Evolutionary conservation across 2,888 invertebrate species (phyloP), one percentile per base, ranked within the genome.

Genomic region (Smittia sp.): DNA sequence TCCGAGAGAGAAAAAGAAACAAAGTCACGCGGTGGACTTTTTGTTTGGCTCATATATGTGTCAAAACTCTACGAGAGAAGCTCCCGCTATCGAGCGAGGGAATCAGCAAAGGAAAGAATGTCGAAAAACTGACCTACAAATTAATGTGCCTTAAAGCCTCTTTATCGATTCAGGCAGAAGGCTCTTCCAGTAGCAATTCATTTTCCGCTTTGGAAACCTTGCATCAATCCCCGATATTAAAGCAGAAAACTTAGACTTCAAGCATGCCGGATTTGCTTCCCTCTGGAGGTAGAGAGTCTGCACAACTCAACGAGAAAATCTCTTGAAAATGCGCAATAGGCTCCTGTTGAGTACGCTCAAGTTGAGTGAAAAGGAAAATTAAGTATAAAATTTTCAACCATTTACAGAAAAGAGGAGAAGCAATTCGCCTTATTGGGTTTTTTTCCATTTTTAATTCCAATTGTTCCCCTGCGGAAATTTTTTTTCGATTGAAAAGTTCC

Each of bases 81-180:
- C 11, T 11, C 2, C 3, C 46, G 2, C 3, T 46, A 46, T n/a
- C 11, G 38, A 38, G n/a, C 11, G 2, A n/a, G 15, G 15, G 11
- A 46, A 46, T 46, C 46, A 38, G 6, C 7, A 38, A 38, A 38
- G 11, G 15, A 46, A 11, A 46, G 9, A 46, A 13, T 46, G 46
- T 3, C 46, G 58, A 58, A 58, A 46, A 58, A 58, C 58, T 58
- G 58, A 58, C 58, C 58, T 58, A 58, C 58, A 58, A 58, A 58
- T 22, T 22, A 58, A 18, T 22, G 46, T 46, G 6, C 58, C 22
- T 58, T 58, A 20, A 58, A 58, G 58, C 58, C 11, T 18, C 20
- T 22, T 46, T 58, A 58, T 58, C 58, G 58, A 58, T 58, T 58
- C 6, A 13, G 18, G 9, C 32, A 9, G 32, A 32, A 9, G 9